phyloP scores from a whole-genome alignment of 2,797 vertebrate species.

The Enteromius radiatus region DNA sequence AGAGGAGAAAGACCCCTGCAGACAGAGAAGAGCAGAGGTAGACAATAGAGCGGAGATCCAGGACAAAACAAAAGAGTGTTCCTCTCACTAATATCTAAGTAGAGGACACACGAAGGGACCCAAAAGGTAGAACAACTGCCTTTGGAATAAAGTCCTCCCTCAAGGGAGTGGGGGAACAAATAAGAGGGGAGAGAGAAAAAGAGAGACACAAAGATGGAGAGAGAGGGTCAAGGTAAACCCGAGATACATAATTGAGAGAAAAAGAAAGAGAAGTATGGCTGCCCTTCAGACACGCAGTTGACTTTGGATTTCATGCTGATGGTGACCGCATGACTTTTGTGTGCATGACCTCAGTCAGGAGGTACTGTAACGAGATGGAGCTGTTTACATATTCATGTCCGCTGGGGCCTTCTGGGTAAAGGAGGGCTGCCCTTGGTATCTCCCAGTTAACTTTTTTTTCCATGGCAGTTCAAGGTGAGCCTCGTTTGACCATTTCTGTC shows the following conservation, averaged over 20 bases:
- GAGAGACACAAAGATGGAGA: slow-evolving; percentile 10
- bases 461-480: slow-evolving; percentile 58
- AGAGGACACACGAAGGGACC: slow-evolving; percentile 50
- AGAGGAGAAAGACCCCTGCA: slow-evolving; percentile 17
- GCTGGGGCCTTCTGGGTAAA: slow-evolving; percentile 58
- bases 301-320: slow-evolving; percentile 62
- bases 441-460: slow-evolving; percentile 61
- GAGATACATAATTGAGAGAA: slow-evolving; percentile 21
- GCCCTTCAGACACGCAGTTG: slow-evolving; percentile 60
- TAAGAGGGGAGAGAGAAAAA: background rate
- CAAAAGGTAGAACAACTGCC: slow-evolving; percentile 59
- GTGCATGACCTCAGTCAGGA: slow-evolving; percentile 47
- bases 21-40: slow-evolving; percentile 16
- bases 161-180: slow-evolving; percentile 51
- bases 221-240: slow-evolving; percentile 24
- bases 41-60: slow-evolving; percentile 16
- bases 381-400: slow-evolving; percentile 74
- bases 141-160: slow-evolving; percentile 68
- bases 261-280: slow-evolving; percentile 24
- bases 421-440: slow-evolving; percentile 59
- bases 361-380: background rate
- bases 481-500: slow-evolving; percentile 24
- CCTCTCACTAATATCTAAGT: slow-evolving; percentile 40
- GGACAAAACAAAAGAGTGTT: slow-evolving; percentile 28
- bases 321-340: slow-evolving; percentile 50